A percentile compares a stretch with the other conserved stretches of the same genome.
Evolutionary conservation across 2,113 vertebrate species (phyloP).

Genomic region (Tringa solitaria): DNA sequence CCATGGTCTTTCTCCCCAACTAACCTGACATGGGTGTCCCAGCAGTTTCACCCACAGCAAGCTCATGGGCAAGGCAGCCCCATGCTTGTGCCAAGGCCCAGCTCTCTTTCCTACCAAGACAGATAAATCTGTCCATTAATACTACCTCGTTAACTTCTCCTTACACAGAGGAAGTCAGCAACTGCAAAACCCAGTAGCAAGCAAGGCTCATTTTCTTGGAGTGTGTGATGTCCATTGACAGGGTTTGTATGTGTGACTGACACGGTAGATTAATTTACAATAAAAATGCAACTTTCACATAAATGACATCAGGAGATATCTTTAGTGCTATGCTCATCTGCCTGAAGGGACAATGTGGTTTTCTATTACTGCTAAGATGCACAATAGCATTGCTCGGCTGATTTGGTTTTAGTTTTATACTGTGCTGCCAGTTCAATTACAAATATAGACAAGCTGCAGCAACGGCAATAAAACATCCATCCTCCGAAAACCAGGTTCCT

Average conservation of each 20-base stretch:
- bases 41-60: neutral
- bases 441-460: neutral
- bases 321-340: neutral
- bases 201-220: neutral
- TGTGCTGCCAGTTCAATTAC: neutral
- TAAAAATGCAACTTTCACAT: neutral
- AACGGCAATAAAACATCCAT: neutral
- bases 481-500: neutral
- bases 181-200: neutral
- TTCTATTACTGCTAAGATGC: slow-evolving; percentile 2
- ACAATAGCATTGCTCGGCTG: neutral
- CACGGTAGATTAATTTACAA: slow-evolving; percentile 9
- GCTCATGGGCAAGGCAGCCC: neutral
- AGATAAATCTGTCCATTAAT: neutral
- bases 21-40: neutral
- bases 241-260: neutral
- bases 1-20: neutral
- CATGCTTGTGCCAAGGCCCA: rapidly evolving
- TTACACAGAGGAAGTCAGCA: neutral
- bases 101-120: neutral
- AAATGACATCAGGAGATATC: neutral
- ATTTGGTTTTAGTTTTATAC: slow-evolving; percentile 15
- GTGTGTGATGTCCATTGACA: neutral
- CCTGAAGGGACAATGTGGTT: neutral
- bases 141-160: neutral